Base-by-base conservation (phyloP, 2,797 vertebrate genomes). In the Sebastes minor region DNA sequence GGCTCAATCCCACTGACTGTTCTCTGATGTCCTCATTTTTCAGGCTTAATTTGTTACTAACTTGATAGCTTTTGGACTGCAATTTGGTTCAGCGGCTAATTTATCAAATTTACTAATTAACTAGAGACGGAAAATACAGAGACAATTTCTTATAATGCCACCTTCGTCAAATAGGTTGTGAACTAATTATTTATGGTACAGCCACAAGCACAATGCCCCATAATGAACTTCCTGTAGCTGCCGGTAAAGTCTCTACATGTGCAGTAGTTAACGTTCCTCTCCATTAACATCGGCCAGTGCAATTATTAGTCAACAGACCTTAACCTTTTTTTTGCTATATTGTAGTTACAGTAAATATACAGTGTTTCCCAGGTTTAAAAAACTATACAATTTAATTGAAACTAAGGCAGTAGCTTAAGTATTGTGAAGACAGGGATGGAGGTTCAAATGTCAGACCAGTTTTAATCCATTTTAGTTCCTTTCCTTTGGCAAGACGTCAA, bases 101-200 rank as follows among this genome's bases (percentile, higher is more conserved):
- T 88, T 84, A 91, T 94, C 86, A 87, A 89, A 92, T 76, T 82
- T 73, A 79, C 84, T 89, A 86, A 92, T 94, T 92, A 93, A 87
- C 74, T 33, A 75, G 73, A 74, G 71, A 69, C 33, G 14, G 82
- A 79, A 91, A 91, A 87, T 88, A 87, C 88, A 85, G 84, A 79
- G 49, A 53, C 46, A 81, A 57, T 81, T 86, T 71, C 87, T 87
- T 82, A 93, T 88, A 88, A 83, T 79, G 74, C 74, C 85, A 71
- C 76, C 79, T 76, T 60, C 46, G 60, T 83, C 81, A 87, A 87
- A 88, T 60, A 75, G 76, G 59, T 82, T 89, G 80, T 78, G 83
- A 76, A 67, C 71, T 89, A 87, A 91, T 88, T 90, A 86, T 88
- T 85, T 83, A 86, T 86, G 49, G 60, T 72, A 46, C 42, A 60